Percentiles rank a stretch among this genome's conserved stretches.
Conservation (phyloP, 64 coral and sea anemone species). For the Pocillopora verrucosa region DNA sequence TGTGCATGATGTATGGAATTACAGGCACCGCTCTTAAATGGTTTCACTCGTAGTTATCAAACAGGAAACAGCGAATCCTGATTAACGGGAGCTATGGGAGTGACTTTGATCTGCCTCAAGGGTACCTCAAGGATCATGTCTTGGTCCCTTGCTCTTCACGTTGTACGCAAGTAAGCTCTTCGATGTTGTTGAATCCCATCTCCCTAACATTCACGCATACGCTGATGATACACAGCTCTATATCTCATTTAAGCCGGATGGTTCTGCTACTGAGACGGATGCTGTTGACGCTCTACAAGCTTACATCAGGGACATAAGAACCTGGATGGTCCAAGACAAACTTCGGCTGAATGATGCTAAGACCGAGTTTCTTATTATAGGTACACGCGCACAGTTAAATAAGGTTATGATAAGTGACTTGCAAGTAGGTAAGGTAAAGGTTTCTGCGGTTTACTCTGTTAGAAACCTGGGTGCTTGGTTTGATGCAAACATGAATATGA, state of each 20-base stretch:
- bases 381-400: neutral
- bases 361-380: slow-evolving; percentile 7
- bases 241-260: slow-evolving; percentile 7
- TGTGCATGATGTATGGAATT: too few species aligned
- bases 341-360: slow-evolving; percentile 14
- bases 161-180: slow-evolving; percentile 25
- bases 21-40: neutral
- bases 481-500: too few species aligned
- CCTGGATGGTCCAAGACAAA: neutral
- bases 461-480: too few species aligned
- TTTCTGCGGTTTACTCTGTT: too few species aligned
- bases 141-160: slow-evolving; percentile 37
- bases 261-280: too few species aligned
- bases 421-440: too few species aligned
- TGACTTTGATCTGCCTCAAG: neutral
- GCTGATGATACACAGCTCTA: slow-evolving; percentile 3
- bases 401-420: too few species aligned
- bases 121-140: slow-evolving; percentile 23
- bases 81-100: neutral
- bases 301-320: neutral
- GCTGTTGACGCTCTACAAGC: too few species aligned
- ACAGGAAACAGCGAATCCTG: slow-evolving; percentile 10
- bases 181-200: slow-evolving; percentile 28
- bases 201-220: slow-evolving; percentile 23
- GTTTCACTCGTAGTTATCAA: slow-evolving; percentile 27